Conservation (phyloP, 2,888 invertebrate species). For the Abrostola triplasia region DNA sequence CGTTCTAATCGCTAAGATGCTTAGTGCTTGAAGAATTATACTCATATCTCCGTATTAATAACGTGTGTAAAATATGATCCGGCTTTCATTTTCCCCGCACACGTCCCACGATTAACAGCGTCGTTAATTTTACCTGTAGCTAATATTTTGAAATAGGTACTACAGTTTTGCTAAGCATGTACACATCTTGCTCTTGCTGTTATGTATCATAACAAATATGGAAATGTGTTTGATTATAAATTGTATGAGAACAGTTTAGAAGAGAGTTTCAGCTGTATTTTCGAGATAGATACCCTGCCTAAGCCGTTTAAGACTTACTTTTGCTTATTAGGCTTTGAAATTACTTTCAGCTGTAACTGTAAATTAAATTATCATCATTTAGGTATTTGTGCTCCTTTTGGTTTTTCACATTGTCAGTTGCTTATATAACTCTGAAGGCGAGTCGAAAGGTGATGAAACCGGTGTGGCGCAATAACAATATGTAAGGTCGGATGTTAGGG, state of each 20-base stretch:
- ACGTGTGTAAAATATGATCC: conserved; percentile 26
- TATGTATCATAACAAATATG: conserved; percentile 1
- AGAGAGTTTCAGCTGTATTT: background rate
- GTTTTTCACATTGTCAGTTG: too few relatives aligned
- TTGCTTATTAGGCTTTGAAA: too few relatives aligned
- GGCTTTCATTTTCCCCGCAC: conserved; percentile 27
- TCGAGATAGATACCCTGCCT: too few relatives aligned
- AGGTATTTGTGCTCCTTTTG: too few relatives aligned
- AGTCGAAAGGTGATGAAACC: too few relatives aligned
- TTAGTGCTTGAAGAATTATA: conserved; percentile 30
- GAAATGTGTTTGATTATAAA: background rate
- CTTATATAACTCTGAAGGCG: too few relatives aligned
- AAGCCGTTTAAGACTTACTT: too few relatives aligned
- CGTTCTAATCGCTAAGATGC: conserved; percentile 7
- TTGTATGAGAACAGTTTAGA: conserved; percentile 4
- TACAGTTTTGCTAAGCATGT: conserved; percentile 7
- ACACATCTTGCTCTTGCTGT: background rate
- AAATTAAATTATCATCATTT: too few relatives aligned
- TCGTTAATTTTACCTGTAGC: conserved; percentile 24
- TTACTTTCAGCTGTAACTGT: too few relatives aligned
- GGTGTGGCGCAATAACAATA: too few relatives aligned
- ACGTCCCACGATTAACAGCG: conserved; percentile 18
- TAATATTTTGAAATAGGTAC: conserved; percentile 33
- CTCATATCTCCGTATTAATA: conserved; percentile 19
- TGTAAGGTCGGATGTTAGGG: too few relatives aligned